Evolutionary conservation across 2,113 vertebrate species (phyloP), one percentile per base, ranked within the genome.

Genomic region (Oncorhynchus kisutch): DNA sequence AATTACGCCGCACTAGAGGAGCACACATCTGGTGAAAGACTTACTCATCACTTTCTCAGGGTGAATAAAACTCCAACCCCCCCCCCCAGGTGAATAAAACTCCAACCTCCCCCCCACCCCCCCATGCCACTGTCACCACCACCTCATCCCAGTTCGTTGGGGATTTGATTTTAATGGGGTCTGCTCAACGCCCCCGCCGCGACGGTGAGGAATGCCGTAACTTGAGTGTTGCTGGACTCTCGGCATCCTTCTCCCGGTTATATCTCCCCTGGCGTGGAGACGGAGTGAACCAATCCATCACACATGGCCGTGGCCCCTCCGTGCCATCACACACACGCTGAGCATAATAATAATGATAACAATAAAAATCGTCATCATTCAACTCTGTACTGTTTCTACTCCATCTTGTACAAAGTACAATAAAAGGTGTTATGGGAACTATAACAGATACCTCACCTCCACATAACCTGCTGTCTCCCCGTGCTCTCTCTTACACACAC

Each of bases 11-110:
- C 27, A 31, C 18, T 45, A 49, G 59, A 34, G 75, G 24, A 27
- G 34, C 67, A 48, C 67, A 67, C 73, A 78, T 81, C 73, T 73
- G 74, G 68, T 75, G 65, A 77, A 79, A 79, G 71, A 79, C 74
- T 79, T 81, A 82, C 29, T 77, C 67, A 27, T 79, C 78, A 31
- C 29, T 34, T 20, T 68, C 18, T 67, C 49, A 24, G 67, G 73
- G 67, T 54, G 51, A 54, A 54, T 54, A 54, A 51, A 13, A 16
- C 49, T 14, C 49, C 14, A 72, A 60, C n/a, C n/a, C n/a, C n/a
- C 11, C 25, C 25, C 2, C 25, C 25, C 25, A 27, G 73, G 67
- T 54, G 51, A 54, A 54, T 54, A 54, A 54, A 3, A 16, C 49
- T 13, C 49, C 14, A 72, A 22, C 2, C 49, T 0, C 25, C 25